phyloP scores from a whole-genome alignment of 1,140 invertebrate genomes.

The Aphis gossypii region DNA sequence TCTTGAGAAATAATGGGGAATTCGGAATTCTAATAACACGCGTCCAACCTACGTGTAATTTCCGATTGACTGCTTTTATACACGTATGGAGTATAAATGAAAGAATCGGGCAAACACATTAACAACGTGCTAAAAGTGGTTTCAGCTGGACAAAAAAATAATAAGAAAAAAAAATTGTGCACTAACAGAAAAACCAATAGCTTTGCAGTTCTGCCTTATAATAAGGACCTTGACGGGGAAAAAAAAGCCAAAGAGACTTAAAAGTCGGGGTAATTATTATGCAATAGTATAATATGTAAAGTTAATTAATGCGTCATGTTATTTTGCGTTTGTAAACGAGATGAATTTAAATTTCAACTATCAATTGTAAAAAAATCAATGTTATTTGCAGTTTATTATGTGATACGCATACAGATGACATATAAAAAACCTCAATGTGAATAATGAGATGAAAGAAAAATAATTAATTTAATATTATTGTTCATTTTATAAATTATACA shows the following conservation, averaged over 20 bases:
- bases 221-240: not conserved
- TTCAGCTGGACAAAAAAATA: not conserved
- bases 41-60: not conserved
- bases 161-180: not conserved
- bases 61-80: slow-evolving; percentile 15
- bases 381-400: not conserved
- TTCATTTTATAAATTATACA: not conserved
- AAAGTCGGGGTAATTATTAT: not conserved
- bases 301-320: not conserved
- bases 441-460: not conserved
- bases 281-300: not conserved
- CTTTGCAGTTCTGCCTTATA: not conserved
- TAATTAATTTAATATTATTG: not conserved
- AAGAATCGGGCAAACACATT: not conserved
- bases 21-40: slow-evolving; percentile 1
- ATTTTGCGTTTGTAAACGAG: not conserved
- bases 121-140: not conserved
- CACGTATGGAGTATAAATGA: not conserved
- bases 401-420: not conserved
- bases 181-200: not conserved
- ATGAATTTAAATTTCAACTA: not conserved
- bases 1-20: not conserved
- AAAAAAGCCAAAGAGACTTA: not conserved
- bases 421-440: not conserved
- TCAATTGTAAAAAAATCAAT: not conserved